A percentile compares a stretch with the other conserved stretches of the same genome.
Evolutionary conservation across 1,140 invertebrate genomes (phyloP).

Genomic region (Artemia franciscana): DNA sequence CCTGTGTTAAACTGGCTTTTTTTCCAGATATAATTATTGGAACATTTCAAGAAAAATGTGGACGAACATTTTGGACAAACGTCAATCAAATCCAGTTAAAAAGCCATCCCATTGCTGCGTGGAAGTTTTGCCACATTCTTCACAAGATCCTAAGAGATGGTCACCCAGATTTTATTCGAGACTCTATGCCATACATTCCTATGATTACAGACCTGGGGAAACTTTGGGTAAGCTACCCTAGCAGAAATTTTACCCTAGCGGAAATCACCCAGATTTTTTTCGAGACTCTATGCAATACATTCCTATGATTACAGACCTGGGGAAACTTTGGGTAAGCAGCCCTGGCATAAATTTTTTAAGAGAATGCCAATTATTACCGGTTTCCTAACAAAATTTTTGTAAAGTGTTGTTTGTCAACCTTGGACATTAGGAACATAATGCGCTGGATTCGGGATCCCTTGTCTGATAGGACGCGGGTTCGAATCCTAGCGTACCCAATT

Average conservation of each 20-base stretch:
- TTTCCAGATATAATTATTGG: constrained; percentile 61
- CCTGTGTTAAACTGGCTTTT: not conserved
- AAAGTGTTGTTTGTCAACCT: no score
- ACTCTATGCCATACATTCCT: constrained; percentile 50
- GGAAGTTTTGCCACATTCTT: constrained; percentile 95
- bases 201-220: constrained; percentile 63
- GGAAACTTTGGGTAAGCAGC: constrained; percentile 58
- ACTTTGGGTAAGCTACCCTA: constrained; percentile 55
- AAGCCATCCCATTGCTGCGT: constrained; percentile 79
- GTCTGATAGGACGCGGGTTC: no score
- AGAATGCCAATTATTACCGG: not conserved
- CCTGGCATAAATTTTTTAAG: no score
- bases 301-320: constrained; percentile 49
- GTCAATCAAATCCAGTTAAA: constrained; percentile 55
- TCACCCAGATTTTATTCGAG: constrained; percentile 57
- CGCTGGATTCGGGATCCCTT: no score
- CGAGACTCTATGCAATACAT: constrained; percentile 59
- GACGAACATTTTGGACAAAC: constrained; percentile 67
- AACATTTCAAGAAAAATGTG: constrained; percentile 79
- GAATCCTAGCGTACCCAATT: no score
- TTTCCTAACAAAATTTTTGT: no score
- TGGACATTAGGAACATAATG: no score
- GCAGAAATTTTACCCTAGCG: no score
- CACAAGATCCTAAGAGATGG: constrained; percentile 90
- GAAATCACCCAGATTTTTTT: constrained; percentile 61